Evolutionary conservation across 2,888 invertebrate species (phyloP).

Genomic region (Limnephilus marmoratus): DNA sequence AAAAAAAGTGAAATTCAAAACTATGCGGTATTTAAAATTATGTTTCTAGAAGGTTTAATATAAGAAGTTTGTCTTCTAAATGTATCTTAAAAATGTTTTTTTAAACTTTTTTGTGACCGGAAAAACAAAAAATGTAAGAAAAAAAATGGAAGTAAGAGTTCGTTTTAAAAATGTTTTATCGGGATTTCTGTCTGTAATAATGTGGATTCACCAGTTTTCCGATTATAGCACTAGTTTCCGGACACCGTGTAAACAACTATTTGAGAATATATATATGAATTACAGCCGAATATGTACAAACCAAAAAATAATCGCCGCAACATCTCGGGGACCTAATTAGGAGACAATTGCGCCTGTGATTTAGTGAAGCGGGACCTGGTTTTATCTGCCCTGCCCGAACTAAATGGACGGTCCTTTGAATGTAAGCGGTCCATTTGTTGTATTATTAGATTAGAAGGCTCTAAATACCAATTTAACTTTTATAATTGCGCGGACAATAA

Average conservation of each 20-base stretch:
- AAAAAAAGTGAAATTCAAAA: no score
- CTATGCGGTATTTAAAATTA: no score
- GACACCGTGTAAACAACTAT: not conserved
- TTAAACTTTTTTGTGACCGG: no score
- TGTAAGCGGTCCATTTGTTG: not conserved
- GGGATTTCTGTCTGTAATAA: no score
- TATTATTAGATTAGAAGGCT: not conserved
- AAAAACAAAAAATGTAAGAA: no score
- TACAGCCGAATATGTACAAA: not conserved
- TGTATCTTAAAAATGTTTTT: no score
- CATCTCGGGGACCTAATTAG: not conserved
- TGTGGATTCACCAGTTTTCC: no score
- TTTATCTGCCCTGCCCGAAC: not conserved
- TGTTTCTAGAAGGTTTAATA: no score
- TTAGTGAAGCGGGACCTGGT: conserved; percentile 5
- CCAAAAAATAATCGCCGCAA: not conserved
- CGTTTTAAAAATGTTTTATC: no score
- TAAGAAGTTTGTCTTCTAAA: no score
- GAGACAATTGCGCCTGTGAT: not conserved
- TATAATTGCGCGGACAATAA: not conserved
- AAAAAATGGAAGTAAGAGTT: no score
- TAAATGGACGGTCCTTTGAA: not conserved
- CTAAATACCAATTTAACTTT: not conserved
- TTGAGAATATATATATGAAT: not conserved
- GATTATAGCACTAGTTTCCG: no score